phyloP scores from a whole-genome alignment of 2,797 vertebrate species.

The Sebastes elongatus region DNA sequence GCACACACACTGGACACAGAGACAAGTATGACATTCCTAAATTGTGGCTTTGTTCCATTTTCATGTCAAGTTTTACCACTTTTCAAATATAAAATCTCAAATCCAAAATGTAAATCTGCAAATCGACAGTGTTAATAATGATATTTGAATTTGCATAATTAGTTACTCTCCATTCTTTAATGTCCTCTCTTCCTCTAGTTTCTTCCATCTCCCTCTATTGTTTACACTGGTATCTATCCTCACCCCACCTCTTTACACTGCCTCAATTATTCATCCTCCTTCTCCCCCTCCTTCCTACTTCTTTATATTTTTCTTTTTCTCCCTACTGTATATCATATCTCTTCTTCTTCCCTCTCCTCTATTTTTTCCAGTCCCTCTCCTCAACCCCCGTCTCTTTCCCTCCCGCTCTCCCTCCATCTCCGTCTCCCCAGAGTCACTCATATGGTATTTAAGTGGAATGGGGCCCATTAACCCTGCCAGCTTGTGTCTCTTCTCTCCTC shows the following conservation, averaged over 20 bases:
- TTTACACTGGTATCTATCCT: slow-evolving; percentile 19
- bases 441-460: slow-evolving; percentile 85
- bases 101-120: background rate
- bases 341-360: background rate
- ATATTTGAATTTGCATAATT: background rate
- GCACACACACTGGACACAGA: background rate
- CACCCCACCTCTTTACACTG: background rate
- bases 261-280: slow-evolving; percentile 22
- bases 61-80: background rate
- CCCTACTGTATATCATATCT: background rate
- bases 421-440: slow-evolving; percentile 82
- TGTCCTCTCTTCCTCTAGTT: background rate
- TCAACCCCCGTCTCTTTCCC: background rate
- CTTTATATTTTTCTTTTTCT: slow-evolving; percentile 3
- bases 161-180: background rate
- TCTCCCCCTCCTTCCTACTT: background rate
- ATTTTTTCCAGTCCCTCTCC: background rate
- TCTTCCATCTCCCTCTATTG: background rate
- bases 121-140: background rate
- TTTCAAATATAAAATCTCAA: background rate
- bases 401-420: slow-evolving; percentile 38
- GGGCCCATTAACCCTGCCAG: slow-evolving; percentile 88
- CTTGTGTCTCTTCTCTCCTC: slow-evolving; percentile 85
- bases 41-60: background rate
- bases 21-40: background rate